phyloP scores from a whole-genome alignment of 2,113 vertebrate species.

The Murina feae region DNA sequence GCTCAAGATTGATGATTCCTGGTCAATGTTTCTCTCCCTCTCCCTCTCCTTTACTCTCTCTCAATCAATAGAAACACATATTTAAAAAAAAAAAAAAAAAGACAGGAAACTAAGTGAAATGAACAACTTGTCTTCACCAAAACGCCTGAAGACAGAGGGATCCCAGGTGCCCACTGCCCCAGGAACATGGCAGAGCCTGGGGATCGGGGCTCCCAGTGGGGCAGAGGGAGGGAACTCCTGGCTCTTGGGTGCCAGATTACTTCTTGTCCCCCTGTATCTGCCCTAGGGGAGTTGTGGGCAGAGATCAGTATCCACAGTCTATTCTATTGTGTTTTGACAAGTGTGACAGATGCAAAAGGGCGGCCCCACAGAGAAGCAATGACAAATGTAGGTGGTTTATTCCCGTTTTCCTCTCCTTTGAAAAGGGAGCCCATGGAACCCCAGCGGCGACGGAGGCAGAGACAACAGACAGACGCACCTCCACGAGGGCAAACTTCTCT shows the following conservation, averaged over 20 bases:
- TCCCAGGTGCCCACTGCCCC: background rate
- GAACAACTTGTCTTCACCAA: background rate
- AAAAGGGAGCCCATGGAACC: background rate
- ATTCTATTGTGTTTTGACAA: background rate
- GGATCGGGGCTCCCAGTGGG: too few relatives aligned
- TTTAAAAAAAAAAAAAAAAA: background rate
- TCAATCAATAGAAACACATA: background rate
- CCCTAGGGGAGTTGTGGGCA: too few relatives aligned
- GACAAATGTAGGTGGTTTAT: rapidly evolving
- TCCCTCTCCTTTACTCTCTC: too few relatives aligned
- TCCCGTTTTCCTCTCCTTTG: background rate
- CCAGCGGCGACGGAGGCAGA: rapidly evolving
- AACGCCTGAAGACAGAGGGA: background rate
- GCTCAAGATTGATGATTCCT: too few relatives aligned
- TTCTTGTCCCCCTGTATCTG: background rate
- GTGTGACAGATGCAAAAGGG: background rate
- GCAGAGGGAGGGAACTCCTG: background rate
- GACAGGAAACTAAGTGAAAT: background rate
- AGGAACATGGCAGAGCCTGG: background rate
- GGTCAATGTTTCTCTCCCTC: too few relatives aligned
- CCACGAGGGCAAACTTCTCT: conserved; percentile 92
- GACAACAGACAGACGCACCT: conserved; percentile 77
- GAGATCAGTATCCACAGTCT: background rate
- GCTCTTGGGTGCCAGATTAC: background rate
- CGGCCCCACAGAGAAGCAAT: rapidly evolving